phyloP scores from a whole-genome alignment of 1,140 invertebrate species.

The Drosophila pectinifera region DNA sequence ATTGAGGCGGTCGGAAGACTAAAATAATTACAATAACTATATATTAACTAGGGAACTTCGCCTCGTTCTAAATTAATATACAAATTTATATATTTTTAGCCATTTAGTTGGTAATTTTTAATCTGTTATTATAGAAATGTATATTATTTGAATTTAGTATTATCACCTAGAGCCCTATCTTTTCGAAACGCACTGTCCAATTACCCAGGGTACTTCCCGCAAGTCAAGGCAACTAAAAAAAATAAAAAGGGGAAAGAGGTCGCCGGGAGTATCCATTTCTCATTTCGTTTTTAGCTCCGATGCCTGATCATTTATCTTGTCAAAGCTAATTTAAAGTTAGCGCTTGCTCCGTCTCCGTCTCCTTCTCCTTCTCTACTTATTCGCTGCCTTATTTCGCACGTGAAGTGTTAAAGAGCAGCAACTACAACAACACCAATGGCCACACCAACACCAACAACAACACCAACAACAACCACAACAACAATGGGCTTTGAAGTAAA shows the following conservation, averaged over 20 bases:
- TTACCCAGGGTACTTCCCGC: constrained; percentile 31
- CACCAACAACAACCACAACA: constrained; percentile 31
- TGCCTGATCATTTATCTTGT: constrained; percentile 74
- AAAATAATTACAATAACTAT: neutral
- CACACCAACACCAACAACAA: neutral
- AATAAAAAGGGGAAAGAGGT: constrained; percentile 22
- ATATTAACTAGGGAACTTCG: no score
- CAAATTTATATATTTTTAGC: no score
- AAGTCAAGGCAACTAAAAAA: constrained; percentile 7
- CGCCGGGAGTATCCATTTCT: constrained; percentile 42
- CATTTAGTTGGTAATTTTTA: no score
- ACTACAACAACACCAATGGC: constrained; percentile 1
- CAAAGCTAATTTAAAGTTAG: constrained; percentile 77
- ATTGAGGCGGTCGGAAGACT: neutral
- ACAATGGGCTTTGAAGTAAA: constrained; percentile 44
- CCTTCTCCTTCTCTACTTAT: constrained; percentile 26
- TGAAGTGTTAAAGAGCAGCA: constrained; percentile 73
- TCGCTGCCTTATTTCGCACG: constrained; percentile 66
- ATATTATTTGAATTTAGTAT: neutral
- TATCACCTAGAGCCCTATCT: neutral
- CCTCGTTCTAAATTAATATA: no score
- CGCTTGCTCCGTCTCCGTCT: constrained; percentile 28
- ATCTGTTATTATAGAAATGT: neutral
- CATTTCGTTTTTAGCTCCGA: constrained; percentile 55
- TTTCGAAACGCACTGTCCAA: constrained; percentile 25